Base-by-base conservation (phyloP, 2,797 vertebrate species). In the Molossus alvarezi region DNA sequence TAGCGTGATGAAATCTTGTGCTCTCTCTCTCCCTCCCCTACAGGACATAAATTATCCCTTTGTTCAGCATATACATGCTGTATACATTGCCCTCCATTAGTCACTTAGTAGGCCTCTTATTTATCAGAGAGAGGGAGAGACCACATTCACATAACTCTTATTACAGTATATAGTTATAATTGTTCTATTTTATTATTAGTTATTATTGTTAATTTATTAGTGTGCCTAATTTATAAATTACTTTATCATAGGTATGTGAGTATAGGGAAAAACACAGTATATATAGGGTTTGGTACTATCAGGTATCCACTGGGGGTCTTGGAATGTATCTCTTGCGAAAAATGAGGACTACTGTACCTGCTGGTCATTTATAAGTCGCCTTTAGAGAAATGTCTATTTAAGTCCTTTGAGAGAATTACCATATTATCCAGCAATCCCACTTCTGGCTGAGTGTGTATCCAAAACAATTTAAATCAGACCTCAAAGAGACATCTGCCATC, bases 351-450 rank as follows among this genome's bases (percentile, higher is more conserved):
- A 75, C 57, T 45, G 25, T 29, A 62, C 25, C 58, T 81, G 8
- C 62, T 88, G 67, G 58, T 15, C 33, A 72, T 57, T 60, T 45
- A 0, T 14, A 55, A 33, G 27, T 73, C 53, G 53, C 64, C 75
- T 73, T 64, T 73, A 58, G 33, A 75, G 67, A 88, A 93, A 93
- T 33, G 65, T 73, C 57, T 93, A 27, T 88, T 55, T 37, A 93
- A 81, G 65, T 93, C 45, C 33, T 87, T 55, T 72, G 83, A 41
- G 33, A 81, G 75, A 88, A 41, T 33, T 88, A 17, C 67, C 29
- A 29, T 23, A 21, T 27, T 4, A 88, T 65, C 33, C 21, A 88
- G 76, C 69, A 81, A 73, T 88, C 53, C 67, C 23, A 65, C 21
- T 65, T 93, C 48, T 48, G 48, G 75, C 48, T 48, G 48, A 65